Percentiles rank a stretch among this genome's conserved stretches.
Conservation (phyloP, 1,140 invertebrate genomes). For the Dufourea novaeangliae region DNA sequence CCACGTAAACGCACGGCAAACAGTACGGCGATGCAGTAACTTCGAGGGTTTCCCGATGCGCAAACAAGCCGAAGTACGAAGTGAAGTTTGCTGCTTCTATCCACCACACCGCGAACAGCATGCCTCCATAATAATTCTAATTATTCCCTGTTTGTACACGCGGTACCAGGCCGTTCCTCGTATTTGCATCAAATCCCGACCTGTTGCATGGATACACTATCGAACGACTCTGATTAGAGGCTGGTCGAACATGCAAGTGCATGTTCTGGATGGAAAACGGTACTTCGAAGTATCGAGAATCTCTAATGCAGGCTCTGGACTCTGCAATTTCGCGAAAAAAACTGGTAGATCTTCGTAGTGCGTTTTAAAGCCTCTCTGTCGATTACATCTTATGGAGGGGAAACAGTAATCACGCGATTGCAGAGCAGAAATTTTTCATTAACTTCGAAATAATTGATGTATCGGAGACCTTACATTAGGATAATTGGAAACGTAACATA, state of each 20-base stretch:
- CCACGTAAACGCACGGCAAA: constrained; percentile 72
- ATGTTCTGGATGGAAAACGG: not conserved
- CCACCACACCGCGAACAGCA: constrained; percentile 36
- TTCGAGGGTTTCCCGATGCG: constrained; percentile 59
- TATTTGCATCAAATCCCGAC: constrained; percentile 49
- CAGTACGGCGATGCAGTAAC: constrained; percentile 55
- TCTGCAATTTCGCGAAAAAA: constrained; percentile 3
- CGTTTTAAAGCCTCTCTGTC: too few relatives aligned
- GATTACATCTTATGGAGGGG: too few relatives aligned
- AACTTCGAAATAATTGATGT: too few relatives aligned
- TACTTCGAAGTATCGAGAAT: constrained; percentile 4
- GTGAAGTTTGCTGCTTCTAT: constrained; percentile 31
- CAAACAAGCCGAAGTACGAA: constrained; percentile 45
- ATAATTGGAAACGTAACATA: too few relatives aligned
- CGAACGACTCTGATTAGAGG: constrained; percentile 44
- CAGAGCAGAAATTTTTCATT: too few relatives aligned
- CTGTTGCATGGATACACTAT: constrained; percentile 38
- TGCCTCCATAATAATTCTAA: constrained; percentile 63
- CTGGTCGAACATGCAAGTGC: not conserved
- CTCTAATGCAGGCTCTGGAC: not conserved
- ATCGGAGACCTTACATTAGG: too few relatives aligned
- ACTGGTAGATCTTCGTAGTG: too few relatives aligned
- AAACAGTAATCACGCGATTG: too few relatives aligned
- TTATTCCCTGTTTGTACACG: constrained; percentile 51
- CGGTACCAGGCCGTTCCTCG: not conserved